phyloP scores from a whole-genome alignment of 2,888 invertebrate species.

The Leucania comma region DNA sequence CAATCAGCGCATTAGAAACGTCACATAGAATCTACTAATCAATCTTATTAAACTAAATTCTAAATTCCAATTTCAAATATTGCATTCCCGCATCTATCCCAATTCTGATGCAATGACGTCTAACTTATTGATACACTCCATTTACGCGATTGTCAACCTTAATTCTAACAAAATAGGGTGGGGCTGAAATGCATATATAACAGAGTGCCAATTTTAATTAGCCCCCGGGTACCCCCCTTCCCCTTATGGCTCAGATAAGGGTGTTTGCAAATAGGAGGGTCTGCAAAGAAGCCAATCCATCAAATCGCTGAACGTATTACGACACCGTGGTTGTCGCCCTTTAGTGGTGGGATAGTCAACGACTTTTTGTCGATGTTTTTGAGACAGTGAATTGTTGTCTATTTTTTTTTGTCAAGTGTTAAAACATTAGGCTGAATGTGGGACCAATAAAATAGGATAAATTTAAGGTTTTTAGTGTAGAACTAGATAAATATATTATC shows the following conservation, averaged over 20 bases:
- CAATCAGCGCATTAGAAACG: slow-evolving; percentile 48
- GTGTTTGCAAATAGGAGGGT: slow-evolving; percentile 90
- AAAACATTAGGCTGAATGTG: background rate
- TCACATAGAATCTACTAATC: slow-evolving; percentile 62
- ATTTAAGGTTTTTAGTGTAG: too few relatives aligned
- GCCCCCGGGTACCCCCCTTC: slow-evolving; percentile 73
- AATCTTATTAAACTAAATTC: slow-evolving; percentile 65
- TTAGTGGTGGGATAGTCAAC: slow-evolving; percentile 70
- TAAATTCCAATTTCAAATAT: slow-evolving; percentile 67
- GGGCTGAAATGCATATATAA: slow-evolving; percentile 57
- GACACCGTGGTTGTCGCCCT: slow-evolving; percentile 86
- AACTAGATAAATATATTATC: too few relatives aligned
- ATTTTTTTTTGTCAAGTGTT: background rate
- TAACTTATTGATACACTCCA: background rate
- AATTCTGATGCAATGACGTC: slow-evolving; percentile 58
- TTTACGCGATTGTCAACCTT: slow-evolving; percentile 64
- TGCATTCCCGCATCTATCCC: slow-evolving; percentile 67
- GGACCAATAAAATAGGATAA: too few relatives aligned
- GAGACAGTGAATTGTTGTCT: background rate
- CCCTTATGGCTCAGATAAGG: slow-evolving; percentile 82
- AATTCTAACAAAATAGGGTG: slow-evolving; percentile 58
- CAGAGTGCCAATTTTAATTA: slow-evolving; percentile 89
- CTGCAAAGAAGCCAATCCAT: slow-evolving; percentile 90
- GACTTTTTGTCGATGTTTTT: slow-evolving; percentile 55
- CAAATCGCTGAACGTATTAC: slow-evolving; percentile 90